Evolutionary conservation across 2,797 vertebrate genomes (phyloP).

Genomic region (Hozukius guyotensis): DNA sequence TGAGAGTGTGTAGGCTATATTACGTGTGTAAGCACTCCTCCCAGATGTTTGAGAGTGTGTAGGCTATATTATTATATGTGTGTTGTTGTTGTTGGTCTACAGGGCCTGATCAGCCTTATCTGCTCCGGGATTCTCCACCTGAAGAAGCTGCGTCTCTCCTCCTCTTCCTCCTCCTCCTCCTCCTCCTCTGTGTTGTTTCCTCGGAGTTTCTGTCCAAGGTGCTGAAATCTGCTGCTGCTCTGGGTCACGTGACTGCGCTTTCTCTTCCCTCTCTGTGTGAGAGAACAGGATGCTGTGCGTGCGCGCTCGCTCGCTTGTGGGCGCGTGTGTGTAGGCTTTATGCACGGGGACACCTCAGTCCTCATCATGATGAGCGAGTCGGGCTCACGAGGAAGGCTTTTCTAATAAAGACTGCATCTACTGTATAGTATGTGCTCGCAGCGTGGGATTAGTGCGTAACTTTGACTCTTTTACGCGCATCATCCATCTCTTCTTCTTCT

Average conservation of each 20-base stretch:
- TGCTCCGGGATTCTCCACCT: not conserved
- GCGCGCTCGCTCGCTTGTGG: not conserved
- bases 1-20: not conserved
- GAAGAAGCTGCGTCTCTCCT: slow-evolving; percentile 6
- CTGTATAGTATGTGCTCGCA: not conserved
- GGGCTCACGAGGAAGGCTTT: slow-evolving; percentile 44
- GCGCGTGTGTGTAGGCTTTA: slow-evolving; percentile 16
- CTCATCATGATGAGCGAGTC: slow-evolving; percentile 64
- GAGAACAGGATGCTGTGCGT: slow-evolving; percentile 39
- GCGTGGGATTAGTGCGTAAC: slow-evolving; percentile 48
- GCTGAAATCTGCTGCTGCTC: slow-evolving; percentile 67
- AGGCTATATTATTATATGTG: not conserved
- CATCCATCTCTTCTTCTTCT: not conserved
- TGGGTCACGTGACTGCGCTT: slow-evolving; percentile 81
- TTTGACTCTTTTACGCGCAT: slow-evolving; percentile 9
- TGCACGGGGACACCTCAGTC: slow-evolving; percentile 60
- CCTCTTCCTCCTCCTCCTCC: not conserved
- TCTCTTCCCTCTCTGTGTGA: slow-evolving; percentile 25
- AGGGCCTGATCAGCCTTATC: not conserved
- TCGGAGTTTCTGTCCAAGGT: slow-evolving; percentile 76
- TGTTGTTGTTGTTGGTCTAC: not conserved
- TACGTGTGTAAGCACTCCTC: too few relatives aligned
- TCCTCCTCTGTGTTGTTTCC: not conserved
- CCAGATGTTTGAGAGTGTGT: too few relatives aligned
- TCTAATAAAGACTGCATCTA: slow-evolving; percentile 25